Evolutionary conservation across 2,888 invertebrate species (phyloP).

Genomic region (Mystacides longicornis): DNA sequence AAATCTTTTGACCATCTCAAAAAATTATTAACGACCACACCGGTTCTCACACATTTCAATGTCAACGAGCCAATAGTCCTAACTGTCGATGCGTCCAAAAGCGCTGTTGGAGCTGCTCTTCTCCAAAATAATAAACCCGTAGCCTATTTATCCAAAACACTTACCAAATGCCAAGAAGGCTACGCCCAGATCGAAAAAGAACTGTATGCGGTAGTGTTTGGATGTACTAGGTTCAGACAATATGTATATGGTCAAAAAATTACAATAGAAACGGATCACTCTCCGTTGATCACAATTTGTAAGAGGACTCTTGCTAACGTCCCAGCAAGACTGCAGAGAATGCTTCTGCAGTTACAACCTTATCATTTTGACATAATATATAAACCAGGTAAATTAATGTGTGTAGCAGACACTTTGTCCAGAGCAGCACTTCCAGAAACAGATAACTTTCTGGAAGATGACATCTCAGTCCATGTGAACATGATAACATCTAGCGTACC

Average conservation of each 20-base stretch:
- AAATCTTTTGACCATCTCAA: constrained; percentile 24
- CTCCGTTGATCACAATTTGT: constrained; percentile 29
- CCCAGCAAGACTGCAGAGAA: constrained; percentile 27
- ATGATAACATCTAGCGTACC: not conserved
- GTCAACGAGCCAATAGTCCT: constrained; percentile 17
- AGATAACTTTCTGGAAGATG: not conserved
- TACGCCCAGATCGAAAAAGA: too few species aligned
- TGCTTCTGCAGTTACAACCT: constrained; percentile 25
- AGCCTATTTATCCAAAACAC: constrained; percentile 27
- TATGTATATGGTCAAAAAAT: constrained; percentile 28
- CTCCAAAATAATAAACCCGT: constrained; percentile 27
- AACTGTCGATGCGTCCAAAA: constrained; percentile 28
- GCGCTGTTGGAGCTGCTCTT: constrained; percentile 27
- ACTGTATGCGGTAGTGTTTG: too few species aligned
- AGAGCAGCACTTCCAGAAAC: constrained; percentile 8
- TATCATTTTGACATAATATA: constrained; percentile 25
- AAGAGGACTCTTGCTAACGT: constrained; percentile 26
- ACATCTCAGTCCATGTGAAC: not conserved
- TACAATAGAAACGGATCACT: constrained; percentile 29
- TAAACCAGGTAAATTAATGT: constrained; percentile 11
- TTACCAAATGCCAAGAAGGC: too few species aligned
- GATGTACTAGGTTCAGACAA: constrained; percentile 28
- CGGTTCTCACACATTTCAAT: constrained; percentile 22
- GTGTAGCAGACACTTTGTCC: constrained; percentile 23
- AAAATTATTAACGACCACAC: constrained; percentile 14